phyloP scores from a whole-genome alignment of 2,888 invertebrate species.

The Yponomeuta plumbellus region DNA sequence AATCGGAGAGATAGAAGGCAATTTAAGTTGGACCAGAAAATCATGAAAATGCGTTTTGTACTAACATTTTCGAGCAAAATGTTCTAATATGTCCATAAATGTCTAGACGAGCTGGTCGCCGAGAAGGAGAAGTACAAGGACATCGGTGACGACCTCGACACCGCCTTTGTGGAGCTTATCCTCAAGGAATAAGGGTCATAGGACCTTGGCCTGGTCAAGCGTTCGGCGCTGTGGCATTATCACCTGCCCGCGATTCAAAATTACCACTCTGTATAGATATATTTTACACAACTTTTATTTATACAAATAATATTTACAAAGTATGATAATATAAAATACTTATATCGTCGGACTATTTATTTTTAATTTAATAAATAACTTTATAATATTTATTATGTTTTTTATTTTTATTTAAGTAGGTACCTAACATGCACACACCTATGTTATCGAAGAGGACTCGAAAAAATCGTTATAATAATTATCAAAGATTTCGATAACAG shows the following conservation, averaged over 20 bases:
- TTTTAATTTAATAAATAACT: constrained; percentile 64
- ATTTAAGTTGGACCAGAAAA: constrained; percentile 15
- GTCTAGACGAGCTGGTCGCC: constrained; percentile 93
- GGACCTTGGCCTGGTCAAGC: constrained; percentile 19
- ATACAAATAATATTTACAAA: constrained; percentile 47
- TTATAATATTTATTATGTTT: constrained; percentile 55
- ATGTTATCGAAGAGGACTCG: not conserved
- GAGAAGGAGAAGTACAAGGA: constrained; percentile 99
- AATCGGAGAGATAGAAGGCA: constrained; percentile 15
- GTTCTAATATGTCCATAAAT: constrained; percentile 21
- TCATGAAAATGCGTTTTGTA: not conserved
- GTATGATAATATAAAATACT: constrained; percentile 53
- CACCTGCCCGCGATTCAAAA: constrained; percentile 54
- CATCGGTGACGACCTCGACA: constrained; percentile 99
- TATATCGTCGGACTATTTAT: constrained; percentile 68
- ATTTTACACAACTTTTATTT: constrained; percentile 53
- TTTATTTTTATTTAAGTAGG: not conserved
- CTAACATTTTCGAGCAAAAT: not conserved
- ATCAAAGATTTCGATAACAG: no score
- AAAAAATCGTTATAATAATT: no score
- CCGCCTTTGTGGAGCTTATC: constrained; percentile 97
- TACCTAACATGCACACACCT: not conserved
- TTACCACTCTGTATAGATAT: constrained; percentile 49
- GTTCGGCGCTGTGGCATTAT: constrained; percentile 22
- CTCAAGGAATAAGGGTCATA: constrained; percentile 78